A percentile compares a stretch with the other conserved stretches of the same genome.
Evolutionary conservation across 2,888 invertebrate genomes (phyloP).

Genomic region (Trichacis sp.): DNA sequence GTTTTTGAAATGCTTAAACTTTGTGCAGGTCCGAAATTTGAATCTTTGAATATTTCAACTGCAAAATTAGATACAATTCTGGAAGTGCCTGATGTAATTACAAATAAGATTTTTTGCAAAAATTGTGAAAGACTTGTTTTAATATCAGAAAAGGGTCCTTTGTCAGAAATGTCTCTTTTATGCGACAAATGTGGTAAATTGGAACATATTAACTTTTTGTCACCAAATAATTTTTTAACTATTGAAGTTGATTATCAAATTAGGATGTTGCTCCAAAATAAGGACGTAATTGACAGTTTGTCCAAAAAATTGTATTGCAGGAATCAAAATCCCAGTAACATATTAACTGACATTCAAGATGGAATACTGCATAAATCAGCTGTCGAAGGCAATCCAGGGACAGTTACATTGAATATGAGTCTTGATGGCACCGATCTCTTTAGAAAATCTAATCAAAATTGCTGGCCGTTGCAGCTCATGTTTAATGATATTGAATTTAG

Average conservation of each 20-base stretch:
- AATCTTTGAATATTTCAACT: background rate
- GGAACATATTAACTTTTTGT: background rate
- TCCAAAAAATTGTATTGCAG: background rate
- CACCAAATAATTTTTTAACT: conserved; percentile 13
- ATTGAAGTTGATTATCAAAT: conserved; percentile 17
- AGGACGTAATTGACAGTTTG: background rate
- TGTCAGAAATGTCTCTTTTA: background rate
- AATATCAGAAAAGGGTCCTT: background rate
- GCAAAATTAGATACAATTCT: background rate
- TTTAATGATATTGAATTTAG: conserved; percentile 11
- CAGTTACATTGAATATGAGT: conserved; percentile 12
- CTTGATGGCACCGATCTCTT: conserved; percentile 14
- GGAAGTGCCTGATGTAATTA: background rate
- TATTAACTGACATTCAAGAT: background rate
- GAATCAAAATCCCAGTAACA: background rate
- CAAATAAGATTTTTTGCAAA: background rate
- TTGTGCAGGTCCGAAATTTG: background rate
- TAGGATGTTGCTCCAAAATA: conserved; percentile 4
- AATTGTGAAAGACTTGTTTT: background rate
- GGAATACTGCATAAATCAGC: conserved; percentile 2
- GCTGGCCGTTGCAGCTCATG: conserved; percentile 13
- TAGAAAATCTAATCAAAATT: conserved; percentile 8
- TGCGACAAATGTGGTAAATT: background rate
- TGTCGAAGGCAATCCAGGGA: background rate
- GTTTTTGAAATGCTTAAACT: background rate